Evolutionary conservation across 2,888 invertebrate genomes (phyloP).

Genomic region (Harpalus rufipes): DNA sequence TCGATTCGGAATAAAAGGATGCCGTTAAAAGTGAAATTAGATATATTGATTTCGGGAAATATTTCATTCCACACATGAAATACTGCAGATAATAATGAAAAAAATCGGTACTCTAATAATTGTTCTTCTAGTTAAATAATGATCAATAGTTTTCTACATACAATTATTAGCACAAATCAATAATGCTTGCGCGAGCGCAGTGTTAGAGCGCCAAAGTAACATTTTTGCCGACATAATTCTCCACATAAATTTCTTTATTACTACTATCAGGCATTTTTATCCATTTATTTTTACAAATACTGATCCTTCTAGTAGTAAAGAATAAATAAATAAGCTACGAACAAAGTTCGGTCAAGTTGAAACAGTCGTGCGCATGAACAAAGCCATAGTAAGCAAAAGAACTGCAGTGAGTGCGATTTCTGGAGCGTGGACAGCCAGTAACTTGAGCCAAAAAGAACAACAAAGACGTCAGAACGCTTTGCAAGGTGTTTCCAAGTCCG

Average conservation of each 20-base stretch:
- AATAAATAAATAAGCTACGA: background rate
- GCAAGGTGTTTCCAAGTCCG: conserved; percentile 88
- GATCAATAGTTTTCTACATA: conserved; percentile 46
- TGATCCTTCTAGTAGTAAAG: background rate
- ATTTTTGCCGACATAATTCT: conserved; percentile 10
- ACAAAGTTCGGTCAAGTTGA: background rate
- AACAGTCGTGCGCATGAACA: conserved; percentile 30
- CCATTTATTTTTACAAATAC: background rate
- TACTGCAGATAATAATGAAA: background rate
- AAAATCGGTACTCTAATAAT: conserved; percentile 7
- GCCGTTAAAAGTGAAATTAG: too few relatives aligned
- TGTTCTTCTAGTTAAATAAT: conserved; percentile 2
- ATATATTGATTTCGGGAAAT: background rate
- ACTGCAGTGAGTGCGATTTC: conserved; percentile 32
- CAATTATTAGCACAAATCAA: conserved; percentile 36
- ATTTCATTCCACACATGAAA: background rate
- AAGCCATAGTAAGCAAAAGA: background rate
- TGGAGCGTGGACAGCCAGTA: conserved; percentile 29
- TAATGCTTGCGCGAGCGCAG: conserved; percentile 21
- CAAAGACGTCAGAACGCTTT: conserved; percentile 75
- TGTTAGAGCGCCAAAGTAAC: conserved; percentile 45
- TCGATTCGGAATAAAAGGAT: too few relatives aligned
- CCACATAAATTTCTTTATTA: background rate
- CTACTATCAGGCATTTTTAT: background rate
- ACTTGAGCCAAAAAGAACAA: conserved; percentile 51